Evolutionary conservation across 2,797 vertebrate genomes (phyloP).

Genomic region (Myripristis jacobus): DNA sequence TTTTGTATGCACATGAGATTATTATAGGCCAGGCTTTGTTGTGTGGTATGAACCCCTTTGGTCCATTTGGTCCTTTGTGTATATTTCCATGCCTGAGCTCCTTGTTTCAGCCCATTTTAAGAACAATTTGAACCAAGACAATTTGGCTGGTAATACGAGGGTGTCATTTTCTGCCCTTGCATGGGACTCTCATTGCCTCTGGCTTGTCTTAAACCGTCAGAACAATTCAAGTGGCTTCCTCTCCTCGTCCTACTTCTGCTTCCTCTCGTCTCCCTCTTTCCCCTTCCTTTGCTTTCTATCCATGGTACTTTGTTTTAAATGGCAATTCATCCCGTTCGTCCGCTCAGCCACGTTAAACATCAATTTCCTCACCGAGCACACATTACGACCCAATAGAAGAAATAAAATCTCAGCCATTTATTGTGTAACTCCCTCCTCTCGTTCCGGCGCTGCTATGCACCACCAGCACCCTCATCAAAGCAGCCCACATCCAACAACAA

Average conservation of each 20-base stretch:
- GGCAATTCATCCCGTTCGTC: constrained; percentile 80
- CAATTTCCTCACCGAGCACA: constrained; percentile 82
- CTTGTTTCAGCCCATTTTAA: constrained; percentile 67
- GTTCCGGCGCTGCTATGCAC: constrained; percentile 68
- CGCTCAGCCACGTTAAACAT: constrained; percentile 83
- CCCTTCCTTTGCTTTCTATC: constrained; percentile 61
- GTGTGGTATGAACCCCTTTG: constrained; percentile 54
- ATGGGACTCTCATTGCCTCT: constrained; percentile 76
- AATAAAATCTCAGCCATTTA: constrained; percentile 83
- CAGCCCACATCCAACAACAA: constrained; percentile 78
- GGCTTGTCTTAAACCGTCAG: constrained; percentile 73
- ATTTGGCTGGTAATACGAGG: constrained; percentile 64
- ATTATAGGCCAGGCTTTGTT: constrained; percentile 68
- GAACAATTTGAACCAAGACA: constrained; percentile 68
- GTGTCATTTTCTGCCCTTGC: constrained; percentile 74
- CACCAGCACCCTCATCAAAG: constrained; percentile 75
- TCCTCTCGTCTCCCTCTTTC: constrained; percentile 42
- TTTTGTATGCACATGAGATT: constrained; percentile 52
- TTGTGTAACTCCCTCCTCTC: constrained; percentile 69
- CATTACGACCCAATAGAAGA: constrained; percentile 82
- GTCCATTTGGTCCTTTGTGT: constrained; percentile 66
- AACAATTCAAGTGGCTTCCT: constrained; percentile 71
- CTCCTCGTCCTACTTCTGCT: constrained; percentile 73
- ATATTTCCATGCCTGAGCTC: constrained; percentile 55
- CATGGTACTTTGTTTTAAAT: constrained; percentile 82